These are phyloP conservation scores for Orthosia gothica DNA, from an alignment of 2,888 invertebrate species.

Conservation along the genomic window DNA sequence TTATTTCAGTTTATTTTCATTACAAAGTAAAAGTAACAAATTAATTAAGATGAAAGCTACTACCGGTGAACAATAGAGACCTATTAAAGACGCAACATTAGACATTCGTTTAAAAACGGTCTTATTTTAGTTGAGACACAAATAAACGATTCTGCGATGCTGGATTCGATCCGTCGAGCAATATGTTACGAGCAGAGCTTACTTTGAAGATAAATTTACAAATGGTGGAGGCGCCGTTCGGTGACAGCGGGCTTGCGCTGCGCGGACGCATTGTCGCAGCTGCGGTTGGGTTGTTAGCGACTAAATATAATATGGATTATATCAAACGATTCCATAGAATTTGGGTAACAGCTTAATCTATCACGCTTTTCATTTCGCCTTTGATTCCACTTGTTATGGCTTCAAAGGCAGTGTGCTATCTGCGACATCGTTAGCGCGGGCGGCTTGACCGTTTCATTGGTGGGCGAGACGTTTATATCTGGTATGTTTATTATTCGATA, in stretches of 20 bases:
- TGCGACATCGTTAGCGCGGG: background rate
- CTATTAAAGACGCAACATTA: slow-evolving; percentile 65
- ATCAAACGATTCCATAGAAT: slow-evolving; percentile 64
- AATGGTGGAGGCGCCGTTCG: slow-evolving; percentile 80
- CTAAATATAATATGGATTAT: slow-evolving; percentile 72
- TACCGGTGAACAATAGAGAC: slow-evolving; percentile 64
- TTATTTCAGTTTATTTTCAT: slow-evolving; percentile 1
- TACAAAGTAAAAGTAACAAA: slow-evolving; percentile 12
- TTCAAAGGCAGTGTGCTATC: slow-evolving; percentile 46
- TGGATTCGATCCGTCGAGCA: slow-evolving; percentile 78
- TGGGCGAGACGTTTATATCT: background rate
- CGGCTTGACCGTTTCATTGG: background rate
- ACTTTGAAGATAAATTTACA: slow-evolving; percentile 89
- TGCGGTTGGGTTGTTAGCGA: slow-evolving; percentile 73
- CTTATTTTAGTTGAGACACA: slow-evolving; percentile 78
- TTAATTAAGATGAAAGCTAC: slow-evolving; percentile 53
- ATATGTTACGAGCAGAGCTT: slow-evolving; percentile 79
- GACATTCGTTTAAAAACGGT: slow-evolving; percentile 80
- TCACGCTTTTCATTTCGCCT: slow-evolving; percentile 45
- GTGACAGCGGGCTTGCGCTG: slow-evolving; percentile 77
- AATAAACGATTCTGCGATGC: slow-evolving; percentile 79
- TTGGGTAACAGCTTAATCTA: slow-evolving; percentile 63
- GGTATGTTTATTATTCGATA: background rate
- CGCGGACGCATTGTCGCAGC: slow-evolving; percentile 84
- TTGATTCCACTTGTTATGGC: slow-evolving; percentile 45